Evolutionary conservation across 2,113 vertebrate species (phyloP), one percentile per base, ranked within the genome.

Genomic region (Tragelaphus buxtoni): DNA sequence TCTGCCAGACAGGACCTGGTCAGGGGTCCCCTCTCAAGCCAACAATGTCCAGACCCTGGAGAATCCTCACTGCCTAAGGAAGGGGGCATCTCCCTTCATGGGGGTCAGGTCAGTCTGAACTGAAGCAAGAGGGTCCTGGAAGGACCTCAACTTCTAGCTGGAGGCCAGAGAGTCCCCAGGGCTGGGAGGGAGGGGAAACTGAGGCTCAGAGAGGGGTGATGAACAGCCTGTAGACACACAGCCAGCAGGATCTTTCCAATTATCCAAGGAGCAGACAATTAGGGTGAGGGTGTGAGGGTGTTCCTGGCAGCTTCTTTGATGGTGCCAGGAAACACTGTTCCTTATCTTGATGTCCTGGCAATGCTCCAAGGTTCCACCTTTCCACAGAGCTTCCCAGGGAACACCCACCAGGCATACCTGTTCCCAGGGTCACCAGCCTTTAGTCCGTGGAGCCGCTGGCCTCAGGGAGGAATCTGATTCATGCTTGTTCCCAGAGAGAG

Each of bases 231-330:
- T 14, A n/a, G 86, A 58, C 81, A 86, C 56, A 83, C n/a, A 72
- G 80, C 39, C 10, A 58, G 76, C 20, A 5, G 2, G 60, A 55
- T 47, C 30, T 60, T 60, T 65, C 87, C 26, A 28, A 10, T 28
- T 35, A 30, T 28, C 86, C 51, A 45, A 53, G 87, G 81, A 81
- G 39, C 47, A 85, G 18, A n/a, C 58, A 55, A 42, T 32, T 22
- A 20, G 60, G 12, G 22, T n/a, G n/a, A 53, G 49, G 88, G 76
- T 51, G 26, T 61, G 79, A 56, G 69, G 69, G 56, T 55, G 32
- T 92, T 94, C 88, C 89, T 90, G 85, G 89, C 47, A 92, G 28
- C 72, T 92, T 97, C 61, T 42, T 81, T 45, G 28, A n/a, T 30
- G n/a, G 30, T 87, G 72, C 89, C 90, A 82, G 56, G 74, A 92